Evolutionary conservation across 2,888 invertebrate genomes (phyloP).

Genomic region (Augiades crinisus): DNA sequence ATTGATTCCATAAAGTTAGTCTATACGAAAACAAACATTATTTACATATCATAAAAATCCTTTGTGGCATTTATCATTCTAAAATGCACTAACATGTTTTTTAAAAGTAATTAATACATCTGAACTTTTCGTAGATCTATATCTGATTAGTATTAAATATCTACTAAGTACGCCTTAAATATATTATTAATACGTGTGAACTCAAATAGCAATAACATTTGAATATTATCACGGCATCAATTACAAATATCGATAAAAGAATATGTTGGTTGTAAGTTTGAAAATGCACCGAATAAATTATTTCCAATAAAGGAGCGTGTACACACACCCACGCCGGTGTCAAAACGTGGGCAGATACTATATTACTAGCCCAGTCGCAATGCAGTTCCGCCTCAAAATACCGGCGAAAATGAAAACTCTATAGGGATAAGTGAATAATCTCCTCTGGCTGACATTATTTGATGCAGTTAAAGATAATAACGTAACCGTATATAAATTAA

Average conservation of each 20-base stretch:
- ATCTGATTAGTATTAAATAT: too few species aligned
- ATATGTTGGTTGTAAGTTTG: slow-evolving; percentile 23
- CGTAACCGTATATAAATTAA: not conserved
- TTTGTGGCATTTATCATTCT: too few species aligned
- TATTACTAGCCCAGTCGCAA: slow-evolving; percentile 21
- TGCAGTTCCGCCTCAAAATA: slow-evolving; percentile 25
- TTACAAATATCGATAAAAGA: slow-evolving; percentile 19
- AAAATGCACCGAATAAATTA: slow-evolving; percentile 27
- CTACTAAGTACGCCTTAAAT: too few species aligned
- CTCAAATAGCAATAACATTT: slow-evolving; percentile 1
- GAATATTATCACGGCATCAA: slow-evolving; percentile 4
- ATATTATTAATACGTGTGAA: too few species aligned
- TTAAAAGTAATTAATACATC: too few species aligned
- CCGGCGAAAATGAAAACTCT: slow-evolving; percentile 25
- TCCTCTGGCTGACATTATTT: slow-evolving; percentile 17
- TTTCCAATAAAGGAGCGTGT: slow-evolving; percentile 34
- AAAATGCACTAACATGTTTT: too few species aligned
- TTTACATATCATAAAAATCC: too few species aligned
- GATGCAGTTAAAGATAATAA: slow-evolving; percentile 4
- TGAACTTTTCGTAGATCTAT: too few species aligned
- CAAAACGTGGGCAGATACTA: slow-evolving; percentile 28
- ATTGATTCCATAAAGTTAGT: too few species aligned
- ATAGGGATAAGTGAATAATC: slow-evolving; percentile 24
- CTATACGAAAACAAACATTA: too few species aligned
- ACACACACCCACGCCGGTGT: slow-evolving; percentile 35